Percentiles rank a stretch among this genome's conserved stretches.
phyloP scores from a whole-genome alignment of 2,797 vertebrate species.

The Hapalemur alaotrensis region DNA sequence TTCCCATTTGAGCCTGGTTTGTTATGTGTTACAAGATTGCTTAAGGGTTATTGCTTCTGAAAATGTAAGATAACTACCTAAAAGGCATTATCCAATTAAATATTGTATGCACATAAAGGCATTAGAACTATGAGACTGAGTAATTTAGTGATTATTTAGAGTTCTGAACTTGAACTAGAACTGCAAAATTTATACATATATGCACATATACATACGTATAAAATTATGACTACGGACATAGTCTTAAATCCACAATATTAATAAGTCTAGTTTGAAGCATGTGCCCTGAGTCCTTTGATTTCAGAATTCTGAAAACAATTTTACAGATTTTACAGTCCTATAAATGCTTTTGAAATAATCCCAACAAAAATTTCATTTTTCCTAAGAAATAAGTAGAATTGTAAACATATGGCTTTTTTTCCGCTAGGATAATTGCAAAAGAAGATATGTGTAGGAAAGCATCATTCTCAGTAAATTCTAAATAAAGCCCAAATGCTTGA shows the following conservation, averaged over 20 bases:
- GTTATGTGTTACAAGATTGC: not conserved
- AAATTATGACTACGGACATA: not conserved
- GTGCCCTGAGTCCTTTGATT: not conserved
- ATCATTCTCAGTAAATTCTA: not conserved
- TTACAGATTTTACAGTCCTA: constrained; percentile 15
- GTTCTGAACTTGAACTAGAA: not conserved
- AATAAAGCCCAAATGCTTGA: not conserved
- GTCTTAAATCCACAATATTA: not conserved
- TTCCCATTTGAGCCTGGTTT: not conserved
- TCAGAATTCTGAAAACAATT: constrained; percentile 28
- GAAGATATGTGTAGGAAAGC: not conserved
- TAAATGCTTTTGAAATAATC: constrained; percentile 35
- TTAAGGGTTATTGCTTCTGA: not conserved
- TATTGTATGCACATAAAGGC: not conserved
- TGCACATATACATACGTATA: not conserved
- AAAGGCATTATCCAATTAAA: not conserved
- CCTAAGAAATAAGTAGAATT: not conserved
- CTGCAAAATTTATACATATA: not conserved
- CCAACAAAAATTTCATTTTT: not conserved
- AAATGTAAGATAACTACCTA: not conserved
- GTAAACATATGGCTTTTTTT: not conserved
- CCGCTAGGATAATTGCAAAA: not conserved
- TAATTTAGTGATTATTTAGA: not conserved
- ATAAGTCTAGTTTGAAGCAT: not conserved
- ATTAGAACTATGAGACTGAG: not conserved